Evolutionary conservation across 2,113 vertebrate genomes (phyloP).

Genomic region (Elephantulus edwardii): DNA sequence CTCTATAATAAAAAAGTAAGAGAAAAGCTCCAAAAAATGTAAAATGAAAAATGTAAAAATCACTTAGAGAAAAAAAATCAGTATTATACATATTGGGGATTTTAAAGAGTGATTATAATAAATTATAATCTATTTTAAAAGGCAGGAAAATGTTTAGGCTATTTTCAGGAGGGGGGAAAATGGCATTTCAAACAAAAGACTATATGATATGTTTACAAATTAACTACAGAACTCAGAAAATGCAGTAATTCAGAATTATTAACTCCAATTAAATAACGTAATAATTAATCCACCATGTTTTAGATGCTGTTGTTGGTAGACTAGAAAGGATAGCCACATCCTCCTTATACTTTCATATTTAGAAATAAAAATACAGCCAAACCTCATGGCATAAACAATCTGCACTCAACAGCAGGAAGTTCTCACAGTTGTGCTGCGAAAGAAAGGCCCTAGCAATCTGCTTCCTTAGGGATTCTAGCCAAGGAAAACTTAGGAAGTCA

Average conservation of each 20-base stretch:
- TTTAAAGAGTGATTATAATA: conserved; percentile 10
- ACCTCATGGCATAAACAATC: not conserved
- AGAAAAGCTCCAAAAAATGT: conserved; percentile 14
- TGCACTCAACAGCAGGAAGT: not conserved
- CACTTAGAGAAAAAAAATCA: conserved; percentile 22
- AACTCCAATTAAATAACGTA: conserved; percentile 25
- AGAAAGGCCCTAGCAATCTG: not conserved
- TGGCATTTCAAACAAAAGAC: conserved; percentile 43
- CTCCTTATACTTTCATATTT: not conserved
- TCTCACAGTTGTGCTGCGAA: not conserved
- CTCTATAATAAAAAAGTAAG: conserved; percentile 13
- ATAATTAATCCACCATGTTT: conserved; percentile 4
- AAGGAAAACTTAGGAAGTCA: not conserved
- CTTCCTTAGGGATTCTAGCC: not conserved
- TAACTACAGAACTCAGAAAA: conserved; percentile 32
- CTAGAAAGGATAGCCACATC: not conserved
- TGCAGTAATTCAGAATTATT: not conserved
- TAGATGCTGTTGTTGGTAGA: not conserved
- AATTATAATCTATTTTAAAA: conserved; percentile 41
- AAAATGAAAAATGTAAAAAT: conserved; percentile 30
- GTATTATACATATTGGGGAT: not conserved
- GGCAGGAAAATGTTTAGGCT: not conserved
- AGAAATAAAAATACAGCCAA: conserved; percentile 2
- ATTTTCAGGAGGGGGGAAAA: conserved; percentile 37
- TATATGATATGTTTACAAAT: not conserved